A percentile compares a stretch with the other conserved stretches of the same genome.
phyloP scores from a whole-genome alignment of 2,888 invertebrate species.

The Chloroclystis v-ata region DNA sequence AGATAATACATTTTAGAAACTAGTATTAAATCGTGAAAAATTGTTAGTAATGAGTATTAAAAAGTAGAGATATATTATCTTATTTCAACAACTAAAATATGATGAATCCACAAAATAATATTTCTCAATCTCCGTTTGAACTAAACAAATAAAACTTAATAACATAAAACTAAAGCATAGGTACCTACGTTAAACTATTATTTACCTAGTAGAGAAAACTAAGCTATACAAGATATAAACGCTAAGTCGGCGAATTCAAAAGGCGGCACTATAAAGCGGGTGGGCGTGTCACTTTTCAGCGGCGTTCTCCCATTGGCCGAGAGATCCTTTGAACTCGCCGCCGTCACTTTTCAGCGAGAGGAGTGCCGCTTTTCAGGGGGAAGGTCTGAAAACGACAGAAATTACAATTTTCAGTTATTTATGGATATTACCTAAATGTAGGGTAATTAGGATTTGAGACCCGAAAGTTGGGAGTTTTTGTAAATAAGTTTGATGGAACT shows the following conservation, averaged over 20 bases:
- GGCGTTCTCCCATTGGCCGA: slow-evolving; percentile 54
- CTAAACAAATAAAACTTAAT: too few species aligned
- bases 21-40: too few species aligned
- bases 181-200: neutral
- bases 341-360: slow-evolving; percentile 59
- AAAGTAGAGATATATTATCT: too few species aligned
- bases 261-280: slow-evolving; percentile 67
- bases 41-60: too few species aligned
- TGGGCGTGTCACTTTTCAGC: slow-evolving; percentile 73
- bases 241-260: slow-evolving; percentile 39
- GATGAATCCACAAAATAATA: too few species aligned
- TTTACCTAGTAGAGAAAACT: slow-evolving; percentile 2
- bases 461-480: slow-evolving; percentile 1
- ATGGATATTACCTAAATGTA: slow-evolving; percentile 26
- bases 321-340: slow-evolving; percentile 45
- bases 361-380: slow-evolving; percentile 61
- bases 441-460: neutral
- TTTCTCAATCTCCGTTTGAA: too few species aligned
- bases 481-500: neutral
- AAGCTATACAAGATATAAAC: slow-evolving; percentile 8
- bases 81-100: too few species aligned
- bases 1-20: too few species aligned
- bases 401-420: slow-evolving; percentile 42
- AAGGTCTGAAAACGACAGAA: slow-evolving; percentile 32
- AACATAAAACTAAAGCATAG: neutral